phyloP scores from a whole-genome alignment of 2,797 vertebrate genomes.

The Picus viridis region DNA sequence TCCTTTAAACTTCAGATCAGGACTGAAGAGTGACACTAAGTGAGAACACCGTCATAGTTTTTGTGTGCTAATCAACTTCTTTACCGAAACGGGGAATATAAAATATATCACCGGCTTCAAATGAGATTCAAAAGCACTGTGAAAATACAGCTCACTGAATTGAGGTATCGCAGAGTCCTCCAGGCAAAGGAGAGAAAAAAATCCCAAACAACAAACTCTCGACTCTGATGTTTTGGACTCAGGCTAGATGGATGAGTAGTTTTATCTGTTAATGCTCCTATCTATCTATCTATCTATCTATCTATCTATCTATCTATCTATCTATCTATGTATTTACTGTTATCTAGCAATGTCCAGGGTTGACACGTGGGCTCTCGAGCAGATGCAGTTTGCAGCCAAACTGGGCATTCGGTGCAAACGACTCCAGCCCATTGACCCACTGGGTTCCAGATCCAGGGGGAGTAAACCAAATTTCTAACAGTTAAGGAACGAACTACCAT shows the following conservation, averaged over 20 bases:
- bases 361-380: neutral
- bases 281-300: no score
- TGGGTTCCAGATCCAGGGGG: neutral
- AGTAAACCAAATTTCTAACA: neutral
- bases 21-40: neutral
- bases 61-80: neutral
- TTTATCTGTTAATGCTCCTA: neutral
- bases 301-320: no score
- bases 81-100: neutral
- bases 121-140: neutral
- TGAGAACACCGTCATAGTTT: accelerated
- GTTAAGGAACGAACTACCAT: neutral
- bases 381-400: neutral
- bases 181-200: neutral
- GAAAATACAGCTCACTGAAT: neutral
- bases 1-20: neutral
- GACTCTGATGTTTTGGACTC: neutral
- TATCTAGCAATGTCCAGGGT: neutral
- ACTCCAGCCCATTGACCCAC: neutral
- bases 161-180: neutral
- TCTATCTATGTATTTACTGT: neutral
- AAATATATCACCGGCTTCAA: neutral
- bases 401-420: neutral
- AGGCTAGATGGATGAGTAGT: neutral
- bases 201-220: neutral